Conservation (phyloP, 2,113 vertebrate species). For the Zapus hudsonius region DNA sequence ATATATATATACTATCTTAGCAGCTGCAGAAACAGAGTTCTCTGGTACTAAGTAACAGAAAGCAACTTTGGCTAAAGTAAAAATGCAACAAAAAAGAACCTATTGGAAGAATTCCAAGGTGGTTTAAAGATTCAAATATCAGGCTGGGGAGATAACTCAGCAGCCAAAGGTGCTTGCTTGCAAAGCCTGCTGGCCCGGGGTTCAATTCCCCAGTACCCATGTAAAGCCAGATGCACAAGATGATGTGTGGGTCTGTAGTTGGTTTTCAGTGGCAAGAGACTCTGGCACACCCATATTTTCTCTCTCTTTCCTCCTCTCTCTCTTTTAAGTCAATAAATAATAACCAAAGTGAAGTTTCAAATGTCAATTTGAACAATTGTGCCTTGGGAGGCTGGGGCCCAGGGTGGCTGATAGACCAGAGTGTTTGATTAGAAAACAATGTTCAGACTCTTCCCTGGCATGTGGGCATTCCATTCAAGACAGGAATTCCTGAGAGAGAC, state of each 20-base stretch:
- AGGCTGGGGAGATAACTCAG: too few relatives aligned
- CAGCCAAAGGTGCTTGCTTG: too few relatives aligned
- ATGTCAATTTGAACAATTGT: not conserved
- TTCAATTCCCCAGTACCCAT: too few relatives aligned
- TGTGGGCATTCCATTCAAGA: not conserved
- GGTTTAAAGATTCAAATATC: not conserved
- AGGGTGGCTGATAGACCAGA: not conserved
- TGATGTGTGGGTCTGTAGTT: too few relatives aligned
- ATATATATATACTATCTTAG: not conserved
- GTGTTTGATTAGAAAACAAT: not conserved
- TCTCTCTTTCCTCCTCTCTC: too few relatives aligned
- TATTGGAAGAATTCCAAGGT: not conserved
- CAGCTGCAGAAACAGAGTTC: not conserved
- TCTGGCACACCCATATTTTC: too few relatives aligned
- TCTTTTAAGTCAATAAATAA: too few relatives aligned
- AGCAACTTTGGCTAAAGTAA: not conserved
- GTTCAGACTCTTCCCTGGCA: not conserved
- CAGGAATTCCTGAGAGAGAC: not conserved
- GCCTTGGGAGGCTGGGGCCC: not conserved
- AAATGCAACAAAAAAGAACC: not conserved
- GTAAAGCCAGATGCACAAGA: too few relatives aligned
- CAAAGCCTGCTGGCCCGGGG: too few relatives aligned
- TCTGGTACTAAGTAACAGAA: not conserved
- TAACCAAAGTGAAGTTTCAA: not conserved
- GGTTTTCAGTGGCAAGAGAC: too few relatives aligned